phyloP scores from a whole-genome alignment of 2,888 invertebrate genomes.

The Drosophila fungiperda region DNA sequence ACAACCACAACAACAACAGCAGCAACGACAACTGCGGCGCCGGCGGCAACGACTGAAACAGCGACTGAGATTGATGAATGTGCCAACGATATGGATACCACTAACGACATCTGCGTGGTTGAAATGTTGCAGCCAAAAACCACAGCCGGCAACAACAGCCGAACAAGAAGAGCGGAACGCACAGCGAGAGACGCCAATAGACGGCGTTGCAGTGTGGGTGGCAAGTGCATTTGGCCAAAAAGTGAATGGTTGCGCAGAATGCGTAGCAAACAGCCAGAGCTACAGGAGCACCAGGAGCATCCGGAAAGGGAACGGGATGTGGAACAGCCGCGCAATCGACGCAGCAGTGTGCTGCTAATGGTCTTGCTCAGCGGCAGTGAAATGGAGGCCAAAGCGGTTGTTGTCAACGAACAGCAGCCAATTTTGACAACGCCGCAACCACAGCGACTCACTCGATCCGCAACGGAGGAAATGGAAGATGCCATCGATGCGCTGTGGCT shows the following conservation, averaged over 20 bases:
- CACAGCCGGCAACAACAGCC: constrained; percentile 29
- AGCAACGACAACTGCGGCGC: constrained; percentile 16
- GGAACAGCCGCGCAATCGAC: constrained; percentile 31
- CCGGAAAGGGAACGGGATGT: constrained; percentile 19
- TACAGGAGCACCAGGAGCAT: constrained; percentile 13
- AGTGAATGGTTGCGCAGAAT: constrained; percentile 75
- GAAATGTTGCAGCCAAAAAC: constrained; percentile 60
- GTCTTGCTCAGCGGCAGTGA: constrained; percentile 69
- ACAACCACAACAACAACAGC: constrained; percentile 36
- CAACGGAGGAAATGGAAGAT: constrained; percentile 63
- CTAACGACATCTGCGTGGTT: constrained; percentile 73
- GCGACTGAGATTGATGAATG: constrained; percentile 70
- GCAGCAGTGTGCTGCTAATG: constrained; percentile 68
- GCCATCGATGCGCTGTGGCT: constrained; percentile 73
- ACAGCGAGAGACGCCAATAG: constrained; percentile 19
- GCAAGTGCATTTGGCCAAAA: constrained; percentile 70
- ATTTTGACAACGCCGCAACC: constrained; percentile 32
- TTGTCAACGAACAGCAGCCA: constrained; percentile 65
- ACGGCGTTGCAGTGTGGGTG: constrained; percentile 64
- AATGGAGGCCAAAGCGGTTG: constrained; percentile 70
- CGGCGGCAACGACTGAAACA: constrained; percentile 42
- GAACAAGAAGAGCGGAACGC: neutral
- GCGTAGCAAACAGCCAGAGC: constrained; percentile 46
- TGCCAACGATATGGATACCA: constrained; percentile 38
- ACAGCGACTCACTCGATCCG: constrained; percentile 41